Base-by-base conservation (phyloP, 1,140 invertebrate species). In the Theocolax elegans region DNA sequence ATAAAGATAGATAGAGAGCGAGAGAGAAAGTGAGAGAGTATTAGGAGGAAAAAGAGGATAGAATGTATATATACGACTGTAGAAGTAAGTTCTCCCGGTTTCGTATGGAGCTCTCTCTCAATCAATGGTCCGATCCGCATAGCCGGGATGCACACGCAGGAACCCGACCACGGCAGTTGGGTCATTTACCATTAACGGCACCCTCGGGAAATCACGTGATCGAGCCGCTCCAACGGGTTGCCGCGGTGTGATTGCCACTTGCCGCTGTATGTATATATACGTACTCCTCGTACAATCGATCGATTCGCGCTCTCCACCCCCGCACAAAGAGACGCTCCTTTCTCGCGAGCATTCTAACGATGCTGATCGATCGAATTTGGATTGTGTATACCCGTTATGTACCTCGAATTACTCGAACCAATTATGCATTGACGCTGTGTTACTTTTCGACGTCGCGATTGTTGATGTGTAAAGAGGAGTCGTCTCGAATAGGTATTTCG, bases 181-280 rank as follows among this genome's bases (percentile, higher is more conserved):
- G 75, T 82, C 80, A 82, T 82, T 83, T 82, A 75, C 76, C 73
- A 74, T 56, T 77, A 78, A 84, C 77, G 82, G 76, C 76, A 81
- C 83, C 83, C 82, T 73, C 81, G 83, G 83, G 83, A 84, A 84
- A 84, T 84, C 81, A 83, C 77, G 74, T 82, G 80, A 84, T 84
- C 81, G 81, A 81, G 75, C 80, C 79, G 74, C 79, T 80, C 76
- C 78, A 17, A 13, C 60, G 21, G 0, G n/a, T 51, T 27, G 19
- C 40, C 67, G n/a, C 77, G 71, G 74, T 81, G 75, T 76, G 80
- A 84, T 84, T 84, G 80, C 80, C 77, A 82, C 80, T 83, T 81
- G 72, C 76, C 70, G 77, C 10, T 48, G 7, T 27, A 19, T 48
- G 13, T 15, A 6, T 15, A 67, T 74, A 56, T 40, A 7, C 38